Evolutionary conservation across 2,113 vertebrate species (phyloP).

Genomic region (Hemibagrus wyckioides): DNA sequence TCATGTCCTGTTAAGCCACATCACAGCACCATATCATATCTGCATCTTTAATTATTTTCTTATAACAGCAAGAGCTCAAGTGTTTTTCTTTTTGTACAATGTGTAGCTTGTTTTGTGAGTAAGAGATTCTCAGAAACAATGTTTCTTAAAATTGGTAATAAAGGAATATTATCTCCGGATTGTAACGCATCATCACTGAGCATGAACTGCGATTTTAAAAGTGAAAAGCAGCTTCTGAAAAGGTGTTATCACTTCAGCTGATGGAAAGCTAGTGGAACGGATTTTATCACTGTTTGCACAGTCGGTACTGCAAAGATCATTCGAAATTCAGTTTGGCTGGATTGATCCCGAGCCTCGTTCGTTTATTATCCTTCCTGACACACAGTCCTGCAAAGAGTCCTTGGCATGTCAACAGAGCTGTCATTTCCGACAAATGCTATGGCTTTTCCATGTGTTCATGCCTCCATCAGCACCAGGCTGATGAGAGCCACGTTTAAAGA

Average conservation of each 20-base stretch:
- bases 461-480: not conserved
- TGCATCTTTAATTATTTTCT: not conserved
- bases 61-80: not conserved
- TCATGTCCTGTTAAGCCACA: not conserved
- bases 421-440: slow-evolving; percentile 3
- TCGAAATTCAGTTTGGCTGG: slow-evolving; percentile 28
- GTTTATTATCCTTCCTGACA: slow-evolving; percentile 31
- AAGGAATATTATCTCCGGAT: not conserved
- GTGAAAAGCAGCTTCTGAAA: not conserved
- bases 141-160: not conserved
- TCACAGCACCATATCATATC: not conserved
- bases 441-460: not conserved
- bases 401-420: slow-evolving; percentile 23
- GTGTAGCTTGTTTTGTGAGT: not conserved
- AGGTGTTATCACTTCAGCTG: not conserved
- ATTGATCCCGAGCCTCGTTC: slow-evolving; percentile 16
- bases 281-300: slow-evolving; percentile 22
- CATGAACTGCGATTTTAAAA: not conserved
- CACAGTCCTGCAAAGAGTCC: slow-evolving; percentile 27
- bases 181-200: not conserved
- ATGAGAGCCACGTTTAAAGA: slow-evolving; percentile 5
- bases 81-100: not conserved
- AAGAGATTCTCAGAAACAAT: not conserved
- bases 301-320: slow-evolving; percentile 17
- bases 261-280: slow-evolving; percentile 15